Conservation (phyloP, 2,888 invertebrate species). For the Pseudococcus longispinus region DNA sequence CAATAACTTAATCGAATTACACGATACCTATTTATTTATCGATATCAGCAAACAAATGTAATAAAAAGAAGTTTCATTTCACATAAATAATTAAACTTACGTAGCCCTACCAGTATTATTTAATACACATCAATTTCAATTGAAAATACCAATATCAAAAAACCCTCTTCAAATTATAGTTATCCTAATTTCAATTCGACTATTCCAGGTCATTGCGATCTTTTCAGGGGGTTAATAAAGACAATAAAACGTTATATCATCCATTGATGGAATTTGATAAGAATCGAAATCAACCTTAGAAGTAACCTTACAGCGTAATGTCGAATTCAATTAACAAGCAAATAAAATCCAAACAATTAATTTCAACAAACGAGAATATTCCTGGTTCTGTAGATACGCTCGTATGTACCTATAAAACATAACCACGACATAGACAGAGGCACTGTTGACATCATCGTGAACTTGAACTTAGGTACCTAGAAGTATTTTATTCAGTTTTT, state of each 20-base stretch:
- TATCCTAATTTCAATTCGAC: background rate
- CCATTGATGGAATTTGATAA: background rate
- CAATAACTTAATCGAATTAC: background rate
- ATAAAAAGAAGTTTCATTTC: background rate
- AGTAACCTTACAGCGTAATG: background rate
- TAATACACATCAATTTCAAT: background rate
- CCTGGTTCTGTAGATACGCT: background rate
- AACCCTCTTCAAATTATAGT: too few species aligned
- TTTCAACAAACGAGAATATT: background rate
- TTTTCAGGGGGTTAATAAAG: background rate
- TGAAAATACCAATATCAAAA: background rate
- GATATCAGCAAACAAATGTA: background rate
- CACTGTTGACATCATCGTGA: background rate
- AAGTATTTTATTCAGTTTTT: background rate
- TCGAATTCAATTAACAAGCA: background rate
- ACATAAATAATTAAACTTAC: background rate
- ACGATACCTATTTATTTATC: background rate
- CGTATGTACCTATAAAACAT: background rate
- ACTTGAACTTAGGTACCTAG: background rate
- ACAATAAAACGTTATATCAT: background rate
- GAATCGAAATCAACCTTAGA: background rate
- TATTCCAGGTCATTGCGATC: background rate
- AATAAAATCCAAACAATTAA: constrained; percentile 2
- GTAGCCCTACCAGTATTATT: too few species aligned
- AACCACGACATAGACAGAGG: background rate